Evolutionary conservation across 2,113 vertebrate species (phyloP).

Genomic region (Sula dactylatra): DNA sequence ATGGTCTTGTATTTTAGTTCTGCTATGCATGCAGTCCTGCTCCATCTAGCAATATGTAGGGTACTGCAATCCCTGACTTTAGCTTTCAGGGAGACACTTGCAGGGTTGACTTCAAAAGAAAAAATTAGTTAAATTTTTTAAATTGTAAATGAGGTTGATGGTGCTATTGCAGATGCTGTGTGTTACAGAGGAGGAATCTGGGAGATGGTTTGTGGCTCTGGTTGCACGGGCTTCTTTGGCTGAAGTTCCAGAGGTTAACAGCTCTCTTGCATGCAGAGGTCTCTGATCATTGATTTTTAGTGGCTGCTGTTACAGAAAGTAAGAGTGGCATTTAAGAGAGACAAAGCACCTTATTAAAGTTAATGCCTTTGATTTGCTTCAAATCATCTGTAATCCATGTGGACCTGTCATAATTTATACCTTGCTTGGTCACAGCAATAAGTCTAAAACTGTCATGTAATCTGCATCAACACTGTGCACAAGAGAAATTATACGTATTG

Average conservation of each 20-base stretch:
- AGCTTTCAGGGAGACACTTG: neutral
- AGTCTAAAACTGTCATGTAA: constrained; percentile 23
- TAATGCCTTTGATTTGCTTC: constrained; percentile 51
- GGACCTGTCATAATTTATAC: constrained; percentile 44
- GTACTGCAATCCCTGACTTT: neutral
- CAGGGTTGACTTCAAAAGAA: neutral
- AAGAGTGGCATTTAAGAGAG: neutral
- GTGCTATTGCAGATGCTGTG: neutral
- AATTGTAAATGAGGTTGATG: neutral
- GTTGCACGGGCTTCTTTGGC: neutral
- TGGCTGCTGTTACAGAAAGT: neutral
- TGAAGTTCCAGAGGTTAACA: constrained; percentile 5
- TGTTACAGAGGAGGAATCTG: neutral
- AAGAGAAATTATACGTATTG: neutral
- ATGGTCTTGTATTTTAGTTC: neutral
- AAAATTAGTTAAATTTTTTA: neutral
- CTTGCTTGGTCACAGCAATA: neutral
- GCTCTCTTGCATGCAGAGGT: neutral
- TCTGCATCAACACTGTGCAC: neutral
- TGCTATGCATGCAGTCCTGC: neutral
- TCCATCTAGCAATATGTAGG: fast-evolving
- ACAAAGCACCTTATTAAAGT: constrained; percentile 38
- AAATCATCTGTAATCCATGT: constrained; percentile 19
- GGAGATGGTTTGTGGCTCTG: neutral
- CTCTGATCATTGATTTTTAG: constrained; percentile 33